These are phyloP conservation scores for Lysiphlebus fabarum DNA, from an alignment of 1,140 invertebrate species.

Conservation along the genomic window DNA sequence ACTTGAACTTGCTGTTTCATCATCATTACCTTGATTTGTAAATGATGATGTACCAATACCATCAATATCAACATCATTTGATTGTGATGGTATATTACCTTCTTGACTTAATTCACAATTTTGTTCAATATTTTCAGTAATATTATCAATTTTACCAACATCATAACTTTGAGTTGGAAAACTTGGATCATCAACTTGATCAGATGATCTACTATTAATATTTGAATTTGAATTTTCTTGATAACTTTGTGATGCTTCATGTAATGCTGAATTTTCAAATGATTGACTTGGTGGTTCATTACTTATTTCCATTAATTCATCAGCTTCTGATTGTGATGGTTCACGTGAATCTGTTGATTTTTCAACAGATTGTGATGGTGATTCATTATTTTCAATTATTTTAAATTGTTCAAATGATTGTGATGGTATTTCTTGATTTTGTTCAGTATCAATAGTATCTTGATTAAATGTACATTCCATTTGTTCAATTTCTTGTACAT, in stretches of 20 bases:
- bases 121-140: constrained; percentile 40
- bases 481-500: constrained; percentile 29
- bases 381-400: constrained; percentile 32
- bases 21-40: constrained; percentile 43
- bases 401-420: constrained; percentile 47
- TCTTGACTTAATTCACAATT: constrained; percentile 48
- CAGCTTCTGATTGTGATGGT: constrained; percentile 36
- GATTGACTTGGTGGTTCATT: constrained; percentile 45
- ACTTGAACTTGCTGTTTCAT: constrained; percentile 51
- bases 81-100: constrained; percentile 49
- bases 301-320: constrained; percentile 37
- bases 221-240: constrained; percentile 23
- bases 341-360: constrained; percentile 43
- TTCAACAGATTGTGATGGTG: constrained; percentile 44
- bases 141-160: constrained; percentile 43
- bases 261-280: constrained; percentile 41
- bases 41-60: constrained; percentile 47
- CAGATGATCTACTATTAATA: constrained; percentile 31
- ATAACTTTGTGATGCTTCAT: constrained; percentile 28
- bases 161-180: constrained; percentile 52
- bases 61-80: constrained; percentile 47
- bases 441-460: background rate
- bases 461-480: constrained; percentile 3
- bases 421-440: constrained; percentile 30
- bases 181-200: constrained; percentile 41